Evolutionary conservation across 2,888 invertebrate genomes (phyloP).

Genomic region (Acleris emargana): DNA sequence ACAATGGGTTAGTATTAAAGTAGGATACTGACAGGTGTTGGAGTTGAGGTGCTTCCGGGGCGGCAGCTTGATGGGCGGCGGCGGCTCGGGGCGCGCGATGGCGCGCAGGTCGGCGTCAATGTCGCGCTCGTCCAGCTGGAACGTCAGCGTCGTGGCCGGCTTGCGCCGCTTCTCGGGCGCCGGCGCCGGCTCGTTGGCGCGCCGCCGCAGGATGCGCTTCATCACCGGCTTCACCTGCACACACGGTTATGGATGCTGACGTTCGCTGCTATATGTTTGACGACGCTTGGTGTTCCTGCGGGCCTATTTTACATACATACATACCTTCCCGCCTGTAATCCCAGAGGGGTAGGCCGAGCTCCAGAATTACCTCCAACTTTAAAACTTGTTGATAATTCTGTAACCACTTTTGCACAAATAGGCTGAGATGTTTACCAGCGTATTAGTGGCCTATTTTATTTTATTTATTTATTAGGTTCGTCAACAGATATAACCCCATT

Average conservation of each 20-base stretch:
- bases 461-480: no score
- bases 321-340: no score
- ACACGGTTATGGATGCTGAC: background rate
- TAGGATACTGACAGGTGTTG: slow-evolving; percentile 58
- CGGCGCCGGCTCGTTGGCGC: slow-evolving; percentile 97
- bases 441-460: no score
- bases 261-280: no score
- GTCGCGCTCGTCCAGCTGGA: slow-evolving; percentile 94
- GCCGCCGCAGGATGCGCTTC: slow-evolving; percentile 94
- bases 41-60: slow-evolving; percentile 71
- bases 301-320: no score
- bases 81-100: slow-evolving; percentile 83
- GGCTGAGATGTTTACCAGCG: no score
- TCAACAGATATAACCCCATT: no score
- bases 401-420: no score
- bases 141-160: slow-evolving; percentile 93
- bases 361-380: no score
- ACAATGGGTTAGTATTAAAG: background rate
- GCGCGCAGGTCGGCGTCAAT: slow-evolving; percentile 93
- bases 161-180: slow-evolving; percentile 94
- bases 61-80: slow-evolving; percentile 57
- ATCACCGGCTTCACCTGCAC: slow-evolving; percentile 95
- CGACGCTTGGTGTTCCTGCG: no score
- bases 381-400: no score
- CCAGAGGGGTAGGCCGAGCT: no score